A percentile compares a stretch with the other conserved stretches of the same genome.
Evolutionary conservation across 1,140 invertebrate genomes (phyloP).

Genomic region (Dreissena polymorpha): DNA sequence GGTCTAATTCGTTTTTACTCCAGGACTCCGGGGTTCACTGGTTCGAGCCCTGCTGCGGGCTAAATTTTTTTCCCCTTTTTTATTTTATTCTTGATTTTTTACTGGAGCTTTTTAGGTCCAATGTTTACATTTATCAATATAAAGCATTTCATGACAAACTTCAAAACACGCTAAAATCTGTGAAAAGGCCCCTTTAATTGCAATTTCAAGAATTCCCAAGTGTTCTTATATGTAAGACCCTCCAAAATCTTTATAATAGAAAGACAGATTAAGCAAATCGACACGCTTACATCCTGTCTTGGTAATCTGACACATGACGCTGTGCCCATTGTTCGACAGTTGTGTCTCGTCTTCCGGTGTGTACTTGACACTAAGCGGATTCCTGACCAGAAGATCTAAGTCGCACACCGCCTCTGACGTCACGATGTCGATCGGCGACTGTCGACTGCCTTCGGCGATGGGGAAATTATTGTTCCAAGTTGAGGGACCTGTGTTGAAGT

Average conservation of each 20-base stretch:
- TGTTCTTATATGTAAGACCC: background rate
- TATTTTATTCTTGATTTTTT: too few relatives aligned
- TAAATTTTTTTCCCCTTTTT: too few relatives aligned
- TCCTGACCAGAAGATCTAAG: background rate
- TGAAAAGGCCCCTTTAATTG: too few relatives aligned
- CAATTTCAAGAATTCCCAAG: background rate
- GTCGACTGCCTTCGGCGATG: background rate
- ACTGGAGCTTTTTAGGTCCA: too few relatives aligned
- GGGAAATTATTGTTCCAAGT: slow-evolving; percentile 24
- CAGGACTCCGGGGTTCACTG: too few relatives aligned
- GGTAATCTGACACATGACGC: slow-evolving; percentile 34
- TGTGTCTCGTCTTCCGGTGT: background rate
- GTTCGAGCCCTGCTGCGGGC: too few relatives aligned
- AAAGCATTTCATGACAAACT: too few relatives aligned
- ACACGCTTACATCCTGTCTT: slow-evolving; percentile 3
- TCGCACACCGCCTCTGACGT: slow-evolving; percentile 39
- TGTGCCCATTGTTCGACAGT: slow-evolving; percentile 38
- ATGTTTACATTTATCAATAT: too few relatives aligned
- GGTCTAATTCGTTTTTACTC: too few relatives aligned
- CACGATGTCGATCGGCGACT: slow-evolving; percentile 48
- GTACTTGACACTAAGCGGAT: slow-evolving; percentile 6
- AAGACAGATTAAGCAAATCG: background rate
- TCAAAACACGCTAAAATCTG: too few relatives aligned
- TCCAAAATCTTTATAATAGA: background rate
- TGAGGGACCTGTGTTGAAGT: background rate